Conservation (phyloP, 2,888 invertebrate genomes). For the Tetheella fluctuosa region DNA sequence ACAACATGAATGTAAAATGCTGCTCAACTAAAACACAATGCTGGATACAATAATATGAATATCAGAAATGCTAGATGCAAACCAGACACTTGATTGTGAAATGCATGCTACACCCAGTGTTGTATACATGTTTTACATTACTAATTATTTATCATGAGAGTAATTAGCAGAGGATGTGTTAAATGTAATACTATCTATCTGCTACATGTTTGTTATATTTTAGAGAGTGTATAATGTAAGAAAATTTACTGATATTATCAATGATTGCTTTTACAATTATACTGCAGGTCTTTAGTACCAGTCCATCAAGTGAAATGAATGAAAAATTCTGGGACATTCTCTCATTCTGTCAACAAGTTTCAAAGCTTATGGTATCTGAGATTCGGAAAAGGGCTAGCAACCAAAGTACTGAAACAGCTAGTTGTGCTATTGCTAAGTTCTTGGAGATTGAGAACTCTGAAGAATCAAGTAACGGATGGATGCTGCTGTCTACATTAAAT, state of each 20-base stretch:
- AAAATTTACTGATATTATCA: background rate
- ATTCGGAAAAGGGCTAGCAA: conserved; percentile 97
- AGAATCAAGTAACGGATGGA: conserved; percentile 98
- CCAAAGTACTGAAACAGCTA: conserved; percentile 97
- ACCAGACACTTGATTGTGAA: no score
- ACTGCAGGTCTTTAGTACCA: conserved; percentile 95
- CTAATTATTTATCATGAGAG: background rate
- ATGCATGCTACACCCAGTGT: no score
- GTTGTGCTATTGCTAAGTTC: conserved; percentile 98
- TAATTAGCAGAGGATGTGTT: background rate
- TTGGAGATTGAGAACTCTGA: conserved; percentile 97
- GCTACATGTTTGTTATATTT: background rate
- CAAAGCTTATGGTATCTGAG: conserved; percentile 98
- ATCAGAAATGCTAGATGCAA: no score
- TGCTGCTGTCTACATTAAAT: conserved; percentile 95
- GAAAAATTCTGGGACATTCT: conserved; percentile 98
- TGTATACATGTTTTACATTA: background rate
- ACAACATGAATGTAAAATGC: no score
- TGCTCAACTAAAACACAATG: no score
- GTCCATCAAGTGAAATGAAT: conserved; percentile 97
- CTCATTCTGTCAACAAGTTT: conserved; percentile 97
- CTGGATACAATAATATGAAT: no score
- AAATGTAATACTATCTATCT: background rate
- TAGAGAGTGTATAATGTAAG: background rate
- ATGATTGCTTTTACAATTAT: conserved; percentile 24